phyloP scores from a whole-genome alignment of 2,113 vertebrate genomes.

The Eubucco bourcierii region DNA sequence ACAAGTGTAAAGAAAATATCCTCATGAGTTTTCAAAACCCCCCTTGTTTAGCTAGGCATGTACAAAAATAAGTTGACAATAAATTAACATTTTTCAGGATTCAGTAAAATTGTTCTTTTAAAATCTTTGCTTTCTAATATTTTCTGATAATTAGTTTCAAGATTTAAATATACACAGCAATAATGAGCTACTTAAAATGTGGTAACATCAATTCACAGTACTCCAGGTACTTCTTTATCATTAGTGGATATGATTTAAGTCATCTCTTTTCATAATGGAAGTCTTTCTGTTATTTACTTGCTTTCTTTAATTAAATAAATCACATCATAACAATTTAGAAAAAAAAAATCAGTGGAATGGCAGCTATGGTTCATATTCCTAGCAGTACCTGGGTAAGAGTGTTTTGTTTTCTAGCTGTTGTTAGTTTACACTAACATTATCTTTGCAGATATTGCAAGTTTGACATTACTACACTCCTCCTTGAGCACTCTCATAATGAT shows the following conservation, averaged over 20 bases:
- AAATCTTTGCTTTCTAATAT: constrained; percentile 1
- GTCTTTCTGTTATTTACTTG: background rate
- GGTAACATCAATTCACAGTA: background rate
- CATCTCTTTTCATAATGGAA: background rate
- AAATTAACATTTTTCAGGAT: background rate
- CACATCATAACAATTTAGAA: background rate
- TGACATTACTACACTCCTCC: background rate
- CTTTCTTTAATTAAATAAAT: background rate
- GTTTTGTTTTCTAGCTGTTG: background rate
- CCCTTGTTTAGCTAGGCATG: background rate
- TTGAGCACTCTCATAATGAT: background rate
- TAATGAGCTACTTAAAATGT: constrained; percentile 27
- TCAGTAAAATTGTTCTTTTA: constrained; percentile 18
- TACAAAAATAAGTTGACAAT: background rate
- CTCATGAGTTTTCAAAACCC: background rate
- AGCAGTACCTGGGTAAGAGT: background rate
- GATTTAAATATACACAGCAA: background rate
- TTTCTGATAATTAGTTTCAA: constrained; percentile 43
- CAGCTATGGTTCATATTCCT: background rate
- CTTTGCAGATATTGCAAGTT: constrained; percentile 2
- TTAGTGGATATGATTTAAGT: background rate
- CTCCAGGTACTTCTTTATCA: background rate
- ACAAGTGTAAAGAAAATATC: constrained; percentile 37
- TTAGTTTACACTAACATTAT: background rate
- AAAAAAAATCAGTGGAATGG: background rate